Percentiles rank a stretch among this genome's conserved stretches.
These are phyloP conservation scores for Bradypodion pumilum DNA, from an alignment of 2,797 vertebrate genomes.

Conservation along the genomic window DNA sequence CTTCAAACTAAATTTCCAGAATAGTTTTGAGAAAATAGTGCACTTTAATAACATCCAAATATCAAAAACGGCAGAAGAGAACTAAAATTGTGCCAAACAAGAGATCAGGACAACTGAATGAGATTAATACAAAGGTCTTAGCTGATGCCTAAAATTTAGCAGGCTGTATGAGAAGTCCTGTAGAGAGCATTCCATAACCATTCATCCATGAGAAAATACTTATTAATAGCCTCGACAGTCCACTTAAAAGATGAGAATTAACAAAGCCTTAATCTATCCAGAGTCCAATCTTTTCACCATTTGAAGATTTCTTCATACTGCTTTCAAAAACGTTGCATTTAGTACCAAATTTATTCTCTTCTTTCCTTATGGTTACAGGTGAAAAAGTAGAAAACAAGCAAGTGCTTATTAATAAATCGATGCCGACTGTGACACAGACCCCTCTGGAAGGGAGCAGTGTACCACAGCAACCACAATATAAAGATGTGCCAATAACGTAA, in stretches of 20 bases:
- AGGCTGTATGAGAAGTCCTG: background rate
- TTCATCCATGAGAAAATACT: background rate
- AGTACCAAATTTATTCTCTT: background rate
- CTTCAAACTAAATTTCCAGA: background rate
- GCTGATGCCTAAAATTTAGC: background rate
- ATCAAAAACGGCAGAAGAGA: background rate
- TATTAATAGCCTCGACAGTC: background rate
- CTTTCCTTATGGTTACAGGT: conserved; percentile 75
- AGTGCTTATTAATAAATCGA: conserved; percentile 96
- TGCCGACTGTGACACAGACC: conserved; percentile 97
- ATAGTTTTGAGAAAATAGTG: background rate
- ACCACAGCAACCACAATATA: conserved; percentile 93
- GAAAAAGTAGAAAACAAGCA: conserved; percentile 98
- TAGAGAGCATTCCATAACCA: background rate
- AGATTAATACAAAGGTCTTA: background rate
- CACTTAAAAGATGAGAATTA: background rate
- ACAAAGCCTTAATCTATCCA: background rate
- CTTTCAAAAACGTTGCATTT: background rate
- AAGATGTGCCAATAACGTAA: conserved; percentile 95
- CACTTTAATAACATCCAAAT: background rate
- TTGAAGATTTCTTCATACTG: background rate
- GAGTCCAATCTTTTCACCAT: background rate
- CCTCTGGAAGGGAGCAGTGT: conserved; percentile 93
- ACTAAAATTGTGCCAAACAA: background rate
- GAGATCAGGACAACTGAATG: background rate